phyloP scores from a whole-genome alignment of 2,797 vertebrate genomes.

The Enteromius treurensis region DNA sequence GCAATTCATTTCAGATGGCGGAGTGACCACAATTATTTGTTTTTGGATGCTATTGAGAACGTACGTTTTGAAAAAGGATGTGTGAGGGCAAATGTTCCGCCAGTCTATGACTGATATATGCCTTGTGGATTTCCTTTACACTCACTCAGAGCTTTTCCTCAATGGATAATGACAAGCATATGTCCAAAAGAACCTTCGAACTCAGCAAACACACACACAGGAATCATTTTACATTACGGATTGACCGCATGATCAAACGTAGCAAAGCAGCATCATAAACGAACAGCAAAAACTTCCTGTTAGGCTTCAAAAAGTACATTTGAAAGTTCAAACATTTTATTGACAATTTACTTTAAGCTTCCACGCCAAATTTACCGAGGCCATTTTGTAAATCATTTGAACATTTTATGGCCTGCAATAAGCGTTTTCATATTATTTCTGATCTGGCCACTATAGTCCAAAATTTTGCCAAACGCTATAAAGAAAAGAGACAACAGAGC shows the following conservation, averaged over 20 bases:
- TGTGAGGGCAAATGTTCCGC: slow-evolving; percentile 51
- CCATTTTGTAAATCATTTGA: slow-evolving; percentile 51
- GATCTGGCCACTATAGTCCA: slow-evolving; percentile 42
- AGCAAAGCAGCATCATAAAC: slow-evolving; percentile 24
- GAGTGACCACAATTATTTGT: slow-evolving; percentile 49
- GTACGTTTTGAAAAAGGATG: slow-evolving; percentile 52
- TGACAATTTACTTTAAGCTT: slow-evolving; percentile 47
- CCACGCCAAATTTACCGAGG: slow-evolving; percentile 46
- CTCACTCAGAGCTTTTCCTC: slow-evolving; percentile 53
- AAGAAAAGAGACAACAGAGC: slow-evolving; percentile 56
- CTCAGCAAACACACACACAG: slow-evolving; percentile 1
- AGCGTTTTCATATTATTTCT: slow-evolving; percentile 57
- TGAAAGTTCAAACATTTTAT: slow-evolving; percentile 39
- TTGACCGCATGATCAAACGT: slow-evolving; percentile 24
- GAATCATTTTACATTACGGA: slow-evolving; percentile 24
- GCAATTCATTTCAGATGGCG: slow-evolving; percentile 48
- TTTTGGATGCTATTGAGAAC: slow-evolving; percentile 45
- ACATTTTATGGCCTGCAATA: slow-evolving; percentile 54
- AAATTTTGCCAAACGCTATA: slow-evolving; percentile 56
- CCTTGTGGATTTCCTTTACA: slow-evolving; percentile 52
- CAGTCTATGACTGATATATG: slow-evolving; percentile 58
- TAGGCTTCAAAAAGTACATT: slow-evolving; percentile 22
- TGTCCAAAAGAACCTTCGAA: slow-evolving; percentile 37
- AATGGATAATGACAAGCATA: slow-evolving; percentile 64
- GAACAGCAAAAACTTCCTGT: slow-evolving; percentile 37